These are phyloP conservation scores for Labeo calbasu DNA, from an alignment of 2,797 vertebrate genomes.

Conservation along the genomic window DNA sequence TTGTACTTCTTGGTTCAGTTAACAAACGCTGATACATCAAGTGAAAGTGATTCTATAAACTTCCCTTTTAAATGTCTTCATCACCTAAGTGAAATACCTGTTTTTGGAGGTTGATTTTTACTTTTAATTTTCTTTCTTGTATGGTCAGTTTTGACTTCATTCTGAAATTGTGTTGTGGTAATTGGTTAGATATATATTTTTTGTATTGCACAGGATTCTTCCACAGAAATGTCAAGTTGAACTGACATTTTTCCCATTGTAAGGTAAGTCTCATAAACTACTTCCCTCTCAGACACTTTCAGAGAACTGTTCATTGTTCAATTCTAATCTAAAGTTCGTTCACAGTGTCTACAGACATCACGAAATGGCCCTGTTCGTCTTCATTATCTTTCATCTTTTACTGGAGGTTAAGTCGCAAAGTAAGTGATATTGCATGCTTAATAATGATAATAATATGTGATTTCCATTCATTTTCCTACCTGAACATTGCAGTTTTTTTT, in stretches of 20 bases:
- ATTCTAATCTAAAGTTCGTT: neutral
- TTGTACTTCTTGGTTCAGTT: slow-evolving; percentile 7
- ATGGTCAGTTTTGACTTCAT: neutral
- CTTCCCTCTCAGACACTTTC: slow-evolving; percentile 3
- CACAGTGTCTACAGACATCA: neutral
- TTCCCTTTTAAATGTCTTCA: neutral
- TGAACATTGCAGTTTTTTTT: neutral
- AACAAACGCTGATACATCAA: neutral
- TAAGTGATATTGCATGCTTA: neutral
- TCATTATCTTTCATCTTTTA: neutral
- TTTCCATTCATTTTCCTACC: neutral
- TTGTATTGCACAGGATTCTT: neutral
- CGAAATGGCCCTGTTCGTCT: slow-evolving; percentile 22
- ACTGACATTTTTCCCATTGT: neutral
- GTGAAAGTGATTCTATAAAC: slow-evolving; percentile 22
- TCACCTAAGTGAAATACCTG: neutral
- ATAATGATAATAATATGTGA: neutral
- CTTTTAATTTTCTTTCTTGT: neutral
- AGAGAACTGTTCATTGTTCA: neutral
- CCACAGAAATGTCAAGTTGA: neutral
- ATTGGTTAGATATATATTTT: neutral
- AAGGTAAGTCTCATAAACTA: neutral
- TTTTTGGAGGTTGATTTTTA: neutral
- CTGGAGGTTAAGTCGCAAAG: slow-evolving; percentile 18
- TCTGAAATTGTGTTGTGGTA: neutral